phyloP scores from a whole-genome alignment of 2,113 vertebrate genomes.

The Chascanopsetta lugubris region DNA sequence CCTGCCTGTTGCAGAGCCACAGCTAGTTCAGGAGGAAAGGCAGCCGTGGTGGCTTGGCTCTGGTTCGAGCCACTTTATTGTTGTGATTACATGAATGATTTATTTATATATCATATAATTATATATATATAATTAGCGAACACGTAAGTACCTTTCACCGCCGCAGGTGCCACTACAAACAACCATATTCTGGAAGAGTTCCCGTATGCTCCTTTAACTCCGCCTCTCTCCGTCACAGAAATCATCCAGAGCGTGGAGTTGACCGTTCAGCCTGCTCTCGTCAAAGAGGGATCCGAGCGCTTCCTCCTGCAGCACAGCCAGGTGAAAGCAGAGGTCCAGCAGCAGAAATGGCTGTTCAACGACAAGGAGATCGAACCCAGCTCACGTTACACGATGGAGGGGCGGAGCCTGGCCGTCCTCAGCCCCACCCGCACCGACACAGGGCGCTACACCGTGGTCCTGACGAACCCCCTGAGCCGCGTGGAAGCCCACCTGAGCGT shows the following conservation, averaged over 20 bases:
- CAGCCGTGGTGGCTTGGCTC: no score
- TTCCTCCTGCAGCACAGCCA: slow-evolving; percentile 63
- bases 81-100: no score
- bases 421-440: slow-evolving; percentile 54
- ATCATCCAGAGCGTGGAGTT: slow-evolving; percentile 54
- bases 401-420: slow-evolving; percentile 58
- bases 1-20: no score
- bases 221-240: slow-evolving; percentile 63
- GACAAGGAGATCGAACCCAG: slow-evolving; percentile 32
- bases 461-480: slow-evolving; percentile 75
- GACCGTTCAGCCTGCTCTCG: background rate
- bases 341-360: slow-evolving; percentile 67
- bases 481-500: slow-evolving; percentile 27
- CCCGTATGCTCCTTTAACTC: background rate
- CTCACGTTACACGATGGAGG: slow-evolving; percentile 52
- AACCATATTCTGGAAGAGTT: no score
- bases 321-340: slow-evolving; percentile 54
- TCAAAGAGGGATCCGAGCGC: slow-evolving; percentile 52
- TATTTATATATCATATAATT: no score
- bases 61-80: no score
- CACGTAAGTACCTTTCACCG: no score
- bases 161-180: no score
- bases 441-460: slow-evolving; percentile 62
- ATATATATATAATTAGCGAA: no score
- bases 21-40: no score